phyloP scores from a whole-genome alignment of 2,888 invertebrate genomes.

The Lasioglossum zephyrum region DNA sequence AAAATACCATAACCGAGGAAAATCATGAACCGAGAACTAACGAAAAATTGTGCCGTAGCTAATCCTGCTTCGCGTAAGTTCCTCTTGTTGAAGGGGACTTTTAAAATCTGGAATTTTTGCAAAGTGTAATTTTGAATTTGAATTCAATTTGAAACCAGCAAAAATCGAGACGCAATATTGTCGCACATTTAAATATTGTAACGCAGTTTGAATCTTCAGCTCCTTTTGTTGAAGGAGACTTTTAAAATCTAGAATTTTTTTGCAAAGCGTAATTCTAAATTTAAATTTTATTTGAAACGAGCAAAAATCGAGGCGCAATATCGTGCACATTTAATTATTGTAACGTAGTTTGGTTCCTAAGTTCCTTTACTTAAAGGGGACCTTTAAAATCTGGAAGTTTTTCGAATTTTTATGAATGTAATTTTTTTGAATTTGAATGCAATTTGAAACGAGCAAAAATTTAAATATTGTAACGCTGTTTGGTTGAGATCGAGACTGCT shows the following conservation, averaged over 20 bases:
- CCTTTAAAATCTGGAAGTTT: background rate
- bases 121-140: background rate
- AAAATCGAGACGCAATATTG: background rate
- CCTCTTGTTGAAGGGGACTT: background rate
- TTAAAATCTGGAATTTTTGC: background rate
- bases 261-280: background rate
- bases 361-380: background rate
- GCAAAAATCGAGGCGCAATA: too few relatives aligned
- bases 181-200: background rate
- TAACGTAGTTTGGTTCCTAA: background rate
- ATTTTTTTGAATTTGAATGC: background rate
- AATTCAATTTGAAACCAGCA: too few relatives aligned
- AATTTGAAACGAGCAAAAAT: too few relatives aligned
- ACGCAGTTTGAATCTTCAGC: background rate
- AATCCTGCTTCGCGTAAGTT: background rate
- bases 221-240: background rate
- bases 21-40: background rate
- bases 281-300: too few relatives aligned
- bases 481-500: background rate
- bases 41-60: background rate
- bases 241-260: background rate
- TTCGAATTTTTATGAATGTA: background rate
- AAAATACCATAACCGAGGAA: background rate
- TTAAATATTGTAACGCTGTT: background rate
- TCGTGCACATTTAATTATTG: background rate